Conservation (phyloP, 1,140 invertebrate genomes). For the Zaprionus taronus region DNA sequence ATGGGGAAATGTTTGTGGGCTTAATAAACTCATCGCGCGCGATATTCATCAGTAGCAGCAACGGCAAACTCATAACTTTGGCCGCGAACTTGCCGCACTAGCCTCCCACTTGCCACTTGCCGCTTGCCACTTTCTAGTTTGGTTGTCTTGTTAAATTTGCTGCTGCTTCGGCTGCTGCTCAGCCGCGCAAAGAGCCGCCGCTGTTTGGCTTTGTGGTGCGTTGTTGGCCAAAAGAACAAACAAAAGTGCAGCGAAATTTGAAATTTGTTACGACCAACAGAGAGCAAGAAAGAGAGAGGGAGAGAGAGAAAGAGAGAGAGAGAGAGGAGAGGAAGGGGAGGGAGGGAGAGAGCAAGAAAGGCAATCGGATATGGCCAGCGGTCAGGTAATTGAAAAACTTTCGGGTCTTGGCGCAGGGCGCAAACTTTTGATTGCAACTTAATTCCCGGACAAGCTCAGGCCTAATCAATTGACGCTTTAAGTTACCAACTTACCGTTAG, state of each 20-base stretch:
- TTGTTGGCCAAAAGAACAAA: constrained; percentile 27
- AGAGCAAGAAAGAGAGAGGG: constrained; percentile 12
- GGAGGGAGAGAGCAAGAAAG: constrained; percentile 5
- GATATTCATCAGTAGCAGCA: constrained; percentile 53
- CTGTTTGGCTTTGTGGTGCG: constrained; percentile 7
- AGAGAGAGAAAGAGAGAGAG: constrained; percentile 13
- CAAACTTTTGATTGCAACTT: constrained; percentile 63
- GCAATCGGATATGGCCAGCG: constrained; percentile 40
- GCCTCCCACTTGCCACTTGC: constrained; percentile 28
- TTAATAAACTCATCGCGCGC: constrained; percentile 31
- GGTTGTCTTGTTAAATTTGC: constrained; percentile 53
- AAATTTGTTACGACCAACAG: constrained; percentile 49
- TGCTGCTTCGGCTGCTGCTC: constrained; percentile 13
- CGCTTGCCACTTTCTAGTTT: constrained; percentile 42
- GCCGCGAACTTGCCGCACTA: constrained; percentile 28
- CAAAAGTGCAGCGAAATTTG: constrained; percentile 47
- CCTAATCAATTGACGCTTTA: constrained; percentile 72
- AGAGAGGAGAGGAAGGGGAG: constrained; percentile 15
- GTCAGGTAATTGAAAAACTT: constrained; percentile 80
- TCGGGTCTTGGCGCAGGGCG: constrained; percentile 34
- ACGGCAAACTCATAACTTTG: constrained; percentile 28
- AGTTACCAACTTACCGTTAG: not conserved
- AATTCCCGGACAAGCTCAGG: constrained; percentile 11
- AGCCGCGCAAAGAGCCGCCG: constrained; percentile 29
- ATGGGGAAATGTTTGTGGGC: not conserved